Evolutionary conservation across 2,797 vertebrate genomes (phyloP).

Genomic region (Pseudochromis fuscus): DNA sequence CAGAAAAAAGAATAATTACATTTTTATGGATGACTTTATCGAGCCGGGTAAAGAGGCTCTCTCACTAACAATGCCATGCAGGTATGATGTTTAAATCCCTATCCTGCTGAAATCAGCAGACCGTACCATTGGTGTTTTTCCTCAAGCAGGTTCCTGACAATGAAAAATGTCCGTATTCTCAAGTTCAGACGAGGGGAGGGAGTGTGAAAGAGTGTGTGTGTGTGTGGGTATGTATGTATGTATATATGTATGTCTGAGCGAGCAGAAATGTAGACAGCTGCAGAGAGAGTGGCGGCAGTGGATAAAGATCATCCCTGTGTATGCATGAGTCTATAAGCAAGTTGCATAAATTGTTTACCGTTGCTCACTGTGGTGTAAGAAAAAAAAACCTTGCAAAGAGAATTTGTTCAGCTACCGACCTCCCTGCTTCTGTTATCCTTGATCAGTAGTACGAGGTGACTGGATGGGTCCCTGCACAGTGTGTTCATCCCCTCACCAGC

Average conservation of each 20-base stretch:
- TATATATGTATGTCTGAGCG: not conserved
- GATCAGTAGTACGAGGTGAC: conserved; percentile 72
- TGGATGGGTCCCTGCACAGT: conserved; percentile 64
- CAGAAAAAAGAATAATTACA: conserved; percentile 63
- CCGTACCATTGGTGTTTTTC: conserved; percentile 77
- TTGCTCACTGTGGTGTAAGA: conserved; percentile 44
- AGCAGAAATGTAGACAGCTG: conserved; percentile 19
- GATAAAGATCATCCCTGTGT: conserved; percentile 50
- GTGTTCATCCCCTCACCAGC: conserved; percentile 70
- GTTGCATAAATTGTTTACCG: conserved; percentile 27
- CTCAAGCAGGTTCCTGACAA: conserved; percentile 82
- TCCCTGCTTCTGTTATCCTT: conserved; percentile 62
- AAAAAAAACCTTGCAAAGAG: conserved; percentile 38
- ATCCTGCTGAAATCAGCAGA: conserved; percentile 86
- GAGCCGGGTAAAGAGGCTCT: conserved; percentile 62
- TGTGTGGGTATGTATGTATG: conserved; percentile 9
- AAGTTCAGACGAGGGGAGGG: conserved; percentile 58
- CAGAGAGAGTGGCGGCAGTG: conserved; percentile 12
- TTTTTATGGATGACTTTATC: conserved; percentile 78
- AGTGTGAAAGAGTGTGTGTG: conserved; percentile 30
- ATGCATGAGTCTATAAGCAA: conserved; percentile 43
- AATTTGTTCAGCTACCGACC: conserved; percentile 53
- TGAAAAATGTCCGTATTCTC: conserved; percentile 84
- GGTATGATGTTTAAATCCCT: conserved; percentile 77
- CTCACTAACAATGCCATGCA: conserved; percentile 69